phyloP scores from a whole-genome alignment of 2,888 invertebrate genomes.

The Piscicola geometra region DNA sequence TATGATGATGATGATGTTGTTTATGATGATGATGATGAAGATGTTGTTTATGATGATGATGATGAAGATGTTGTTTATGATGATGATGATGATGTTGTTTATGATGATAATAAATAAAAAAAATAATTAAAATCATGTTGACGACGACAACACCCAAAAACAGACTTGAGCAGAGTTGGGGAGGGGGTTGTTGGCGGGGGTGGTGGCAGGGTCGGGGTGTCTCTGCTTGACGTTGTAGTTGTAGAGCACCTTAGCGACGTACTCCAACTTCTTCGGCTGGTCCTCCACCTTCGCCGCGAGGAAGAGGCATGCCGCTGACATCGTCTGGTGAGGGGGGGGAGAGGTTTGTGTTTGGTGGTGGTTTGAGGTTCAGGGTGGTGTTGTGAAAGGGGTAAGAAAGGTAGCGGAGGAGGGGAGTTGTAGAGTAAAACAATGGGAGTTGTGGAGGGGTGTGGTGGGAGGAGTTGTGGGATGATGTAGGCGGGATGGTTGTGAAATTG shows the following conservation, averaged over 20 bases:
- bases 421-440: too few relatives aligned
- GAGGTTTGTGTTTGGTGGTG: too few relatives aligned
- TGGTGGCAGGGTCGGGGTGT: background rate
- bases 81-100: background rate
- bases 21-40: too few relatives aligned
- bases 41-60: too few relatives aligned
- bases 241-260: constrained; percentile 88
- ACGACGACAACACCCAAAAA: background rate
- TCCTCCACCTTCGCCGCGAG: constrained; percentile 97
- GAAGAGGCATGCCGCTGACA: constrained; percentile 89
- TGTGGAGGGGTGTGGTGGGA: too few relatives aligned
- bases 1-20: too few relatives aligned
- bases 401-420: too few relatives aligned
- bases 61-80: background rate
- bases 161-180: background rate
- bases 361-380: too few relatives aligned
- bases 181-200: background rate
- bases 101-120: background rate
- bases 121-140: background rate
- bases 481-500: too few relatives aligned
- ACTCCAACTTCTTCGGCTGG: constrained; percentile 92
- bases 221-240: constrained; percentile 68
- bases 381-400: too few relatives aligned
- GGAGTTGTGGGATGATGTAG: too few relatives aligned
- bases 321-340: too few relatives aligned